These are phyloP conservation scores for Amia ocellicauda DNA, from an alignment of 2,113 vertebrate species.

Conservation along the genomic window DNA sequence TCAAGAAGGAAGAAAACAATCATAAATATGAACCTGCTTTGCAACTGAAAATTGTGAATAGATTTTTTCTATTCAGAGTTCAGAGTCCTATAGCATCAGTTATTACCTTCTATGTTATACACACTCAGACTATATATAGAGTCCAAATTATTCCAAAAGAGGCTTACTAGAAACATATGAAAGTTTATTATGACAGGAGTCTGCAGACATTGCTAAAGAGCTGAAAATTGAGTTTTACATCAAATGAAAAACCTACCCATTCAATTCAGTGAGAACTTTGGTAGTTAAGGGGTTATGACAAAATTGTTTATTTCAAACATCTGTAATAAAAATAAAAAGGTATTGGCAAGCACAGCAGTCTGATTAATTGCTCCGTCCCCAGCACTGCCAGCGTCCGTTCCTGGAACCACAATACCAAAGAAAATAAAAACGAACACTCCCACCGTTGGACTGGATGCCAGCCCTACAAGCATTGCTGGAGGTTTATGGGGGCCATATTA, in stretches of 20 bases:
- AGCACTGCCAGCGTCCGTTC: neutral
- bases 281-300: slow-evolving; percentile 12
- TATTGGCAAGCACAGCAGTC: slow-evolving; percentile 6
- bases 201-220: neutral
- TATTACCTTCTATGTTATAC: too few species aligned
- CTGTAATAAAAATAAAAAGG: neutral
- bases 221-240: neutral
- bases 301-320: neutral
- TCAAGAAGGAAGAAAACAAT: too few species aligned
- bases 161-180: slow-evolving; percentile 17
- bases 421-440: slow-evolving; percentile 37
- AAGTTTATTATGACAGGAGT: slow-evolving; percentile 13
- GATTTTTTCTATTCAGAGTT: too few species aligned
- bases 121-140: too few species aligned
- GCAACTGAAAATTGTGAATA: too few species aligned
- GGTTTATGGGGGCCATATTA: neutral
- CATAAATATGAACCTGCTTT: too few species aligned
- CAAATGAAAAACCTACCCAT: neutral
- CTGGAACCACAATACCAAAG: neutral
- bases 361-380: neutral
- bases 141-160: neutral
- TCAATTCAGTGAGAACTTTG: neutral
- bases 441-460: slow-evolving; percentile 68
- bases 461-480: slow-evolving; percentile 34
- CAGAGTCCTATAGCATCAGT: too few species aligned